Base-by-base conservation (phyloP, 2,888 invertebrate genomes). In the Epinotia demarniana region DNA sequence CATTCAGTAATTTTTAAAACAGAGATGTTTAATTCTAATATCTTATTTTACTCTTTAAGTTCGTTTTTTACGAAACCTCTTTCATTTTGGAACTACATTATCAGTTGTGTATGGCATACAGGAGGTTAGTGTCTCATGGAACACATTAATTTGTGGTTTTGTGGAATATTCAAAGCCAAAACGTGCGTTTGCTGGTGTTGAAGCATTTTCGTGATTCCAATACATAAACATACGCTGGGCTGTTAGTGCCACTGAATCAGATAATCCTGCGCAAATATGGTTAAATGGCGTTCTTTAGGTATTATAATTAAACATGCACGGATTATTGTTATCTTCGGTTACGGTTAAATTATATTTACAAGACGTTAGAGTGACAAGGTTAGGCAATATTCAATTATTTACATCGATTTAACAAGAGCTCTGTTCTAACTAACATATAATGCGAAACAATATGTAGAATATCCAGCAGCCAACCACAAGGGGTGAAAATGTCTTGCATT, bases 351-450 rank as follows among this genome's bases (percentile, higher is more conserved):
- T 73, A 61, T 79, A 84, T 79, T 77, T 80, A 80, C 79, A 80
- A 74, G 75, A 72, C 80, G 82, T 92, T 91, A 91, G 84, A 82
- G 86, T 88, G 90, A 91, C 85, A 86, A 87, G 83, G 84, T 92
- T 91, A 92, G 72, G 85, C 85, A 77, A 78, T 83, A 81, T 77
- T 68, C 68, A 75, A 80, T 80, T 70, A 75, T 75, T 78, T 73
- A 71, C 43, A 76, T 68, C 72, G 68, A 62, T 64, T 71, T 77
- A 63, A 63, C 57, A 55, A 67, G 58, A 74, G 63, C 57, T 72
- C 75, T 72, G 75, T 70, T 75, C 75, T 64, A 72, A 58, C 49
- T 75, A 72, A 75, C 72, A 72, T 70, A 71, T 58, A 71, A 75
- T 75, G 60, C 71, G 53, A 71, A 61, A 43, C 55, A 49, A 19